phyloP scores from a whole-genome alignment of 2,888 invertebrate genomes.

The Thysanoteuthis rhombus region DNA sequence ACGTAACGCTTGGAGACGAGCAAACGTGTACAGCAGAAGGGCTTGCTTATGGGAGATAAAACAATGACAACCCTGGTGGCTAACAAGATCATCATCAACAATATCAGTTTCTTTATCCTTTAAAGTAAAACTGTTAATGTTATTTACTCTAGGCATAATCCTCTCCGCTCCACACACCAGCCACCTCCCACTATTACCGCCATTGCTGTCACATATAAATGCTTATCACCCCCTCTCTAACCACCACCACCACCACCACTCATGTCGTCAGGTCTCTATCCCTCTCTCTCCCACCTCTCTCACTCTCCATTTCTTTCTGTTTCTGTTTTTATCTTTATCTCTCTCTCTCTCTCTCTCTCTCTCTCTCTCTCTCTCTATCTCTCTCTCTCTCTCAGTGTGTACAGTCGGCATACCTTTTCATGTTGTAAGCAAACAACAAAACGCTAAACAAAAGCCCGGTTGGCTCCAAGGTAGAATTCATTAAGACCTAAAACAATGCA shows the following conservation, averaged over 20 bases:
- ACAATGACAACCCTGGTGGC: not conserved
- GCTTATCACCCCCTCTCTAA: not conserved
- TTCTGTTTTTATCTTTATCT: too few species aligned
- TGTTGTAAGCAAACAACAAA: not conserved
- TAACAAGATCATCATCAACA: not conserved
- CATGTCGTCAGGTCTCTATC: not conserved
- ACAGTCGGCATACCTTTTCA: not conserved
- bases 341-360: not conserved
- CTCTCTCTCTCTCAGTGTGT: not conserved
- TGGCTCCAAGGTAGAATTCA: not conserved
- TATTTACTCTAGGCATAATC: not conserved
- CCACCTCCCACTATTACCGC: not conserved
- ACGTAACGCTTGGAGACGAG: too few species aligned
- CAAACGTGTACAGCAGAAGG: slow-evolving; percentile 32
- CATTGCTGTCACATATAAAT: not conserved
- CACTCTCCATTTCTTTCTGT: not conserved
- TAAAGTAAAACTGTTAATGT: not conserved
- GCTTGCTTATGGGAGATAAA: slow-evolving; percentile 34
- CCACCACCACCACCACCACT: not conserved
- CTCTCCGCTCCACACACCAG: not conserved
- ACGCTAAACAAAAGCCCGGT: not conserved
- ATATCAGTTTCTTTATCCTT: not conserved
- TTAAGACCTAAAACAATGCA: not conserved
- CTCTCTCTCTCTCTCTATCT: not conserved
- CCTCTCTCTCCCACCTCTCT: not conserved